phyloP scores from a whole-genome alignment of 2,113 vertebrate species.

The Phrynosoma blainvillii region DNA sequence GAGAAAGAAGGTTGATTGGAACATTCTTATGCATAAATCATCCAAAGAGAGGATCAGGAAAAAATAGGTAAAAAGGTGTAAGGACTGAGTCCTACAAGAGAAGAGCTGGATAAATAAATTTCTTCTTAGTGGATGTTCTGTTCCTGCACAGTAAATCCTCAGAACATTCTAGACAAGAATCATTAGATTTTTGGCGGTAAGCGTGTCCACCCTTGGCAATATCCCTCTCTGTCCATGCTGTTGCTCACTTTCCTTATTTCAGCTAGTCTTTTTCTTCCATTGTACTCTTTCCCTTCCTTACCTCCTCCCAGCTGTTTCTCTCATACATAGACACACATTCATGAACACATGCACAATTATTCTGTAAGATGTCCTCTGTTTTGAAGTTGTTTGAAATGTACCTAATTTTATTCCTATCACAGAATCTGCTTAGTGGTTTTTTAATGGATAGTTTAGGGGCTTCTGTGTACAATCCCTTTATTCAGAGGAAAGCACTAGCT shows the following conservation, averaged over 20 bases:
- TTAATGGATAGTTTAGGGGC: not conserved
- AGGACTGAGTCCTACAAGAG: not conserved
- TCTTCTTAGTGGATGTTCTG: too few species aligned
- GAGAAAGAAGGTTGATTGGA: not conserved
- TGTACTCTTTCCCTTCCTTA: not conserved
- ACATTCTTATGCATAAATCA: not conserved
- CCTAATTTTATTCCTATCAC: not conserved
- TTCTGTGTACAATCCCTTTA: not conserved
- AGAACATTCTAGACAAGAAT: too few species aligned
- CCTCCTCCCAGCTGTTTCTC: not conserved
- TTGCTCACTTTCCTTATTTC: not conserved
- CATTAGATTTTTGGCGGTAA: too few species aligned
- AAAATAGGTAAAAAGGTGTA: conserved; percentile 30
- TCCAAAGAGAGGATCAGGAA: not conserved
- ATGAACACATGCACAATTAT: not conserved
- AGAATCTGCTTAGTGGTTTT: not conserved
- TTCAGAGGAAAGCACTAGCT: not conserved
- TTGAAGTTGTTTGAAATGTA: not conserved
- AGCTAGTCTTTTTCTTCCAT: not conserved
- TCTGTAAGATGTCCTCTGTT: not conserved
- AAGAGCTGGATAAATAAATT: not conserved
- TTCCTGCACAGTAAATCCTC: too few species aligned
- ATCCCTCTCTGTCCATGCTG: too few species aligned
- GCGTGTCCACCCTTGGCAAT: too few species aligned
- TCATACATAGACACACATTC: not conserved